phyloP scores from a whole-genome alignment of 2,113 vertebrate species.

The Piprites chloris region DNA sequence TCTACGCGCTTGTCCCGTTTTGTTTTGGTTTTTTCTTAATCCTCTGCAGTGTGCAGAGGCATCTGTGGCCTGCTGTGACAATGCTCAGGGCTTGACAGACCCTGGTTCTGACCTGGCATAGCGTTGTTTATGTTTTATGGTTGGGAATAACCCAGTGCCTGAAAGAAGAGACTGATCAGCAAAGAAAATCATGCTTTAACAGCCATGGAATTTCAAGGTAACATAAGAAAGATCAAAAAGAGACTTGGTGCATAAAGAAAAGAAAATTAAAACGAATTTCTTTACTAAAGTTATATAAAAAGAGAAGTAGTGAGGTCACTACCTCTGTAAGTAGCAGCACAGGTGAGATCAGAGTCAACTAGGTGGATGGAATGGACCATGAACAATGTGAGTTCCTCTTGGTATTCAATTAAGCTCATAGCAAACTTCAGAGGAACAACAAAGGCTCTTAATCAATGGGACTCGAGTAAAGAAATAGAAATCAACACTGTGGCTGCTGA shows the following conservation, averaged over 20 bases:
- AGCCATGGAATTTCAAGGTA: not conserved
- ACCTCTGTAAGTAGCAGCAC: too few species aligned
- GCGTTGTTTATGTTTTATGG: not conserved
- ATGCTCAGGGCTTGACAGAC: not conserved
- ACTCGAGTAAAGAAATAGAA: not conserved
- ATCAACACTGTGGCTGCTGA: not conserved
- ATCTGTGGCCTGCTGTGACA: not conserved
- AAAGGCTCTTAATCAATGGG: not conserved
- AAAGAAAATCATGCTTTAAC: not conserved
- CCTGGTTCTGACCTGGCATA: not conserved
- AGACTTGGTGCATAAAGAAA: not conserved
- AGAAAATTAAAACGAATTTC: not conserved
- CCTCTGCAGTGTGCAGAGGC: not conserved
- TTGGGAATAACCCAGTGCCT: not conserved
- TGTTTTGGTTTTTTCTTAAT: not conserved
- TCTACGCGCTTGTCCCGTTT: fast-evolving
- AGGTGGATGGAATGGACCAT: not conserved
- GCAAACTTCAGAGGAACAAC: not conserved
- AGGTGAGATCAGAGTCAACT: not conserved
- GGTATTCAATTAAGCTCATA: not conserved
- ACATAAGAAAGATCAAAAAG: not conserved
- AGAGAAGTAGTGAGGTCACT: not conserved
- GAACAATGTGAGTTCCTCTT: not conserved
- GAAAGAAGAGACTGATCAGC: not conserved
- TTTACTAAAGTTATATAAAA: not conserved